Base-by-base conservation (phyloP, 2,113 vertebrate species). In the Semnornis frantzii region DNA sequence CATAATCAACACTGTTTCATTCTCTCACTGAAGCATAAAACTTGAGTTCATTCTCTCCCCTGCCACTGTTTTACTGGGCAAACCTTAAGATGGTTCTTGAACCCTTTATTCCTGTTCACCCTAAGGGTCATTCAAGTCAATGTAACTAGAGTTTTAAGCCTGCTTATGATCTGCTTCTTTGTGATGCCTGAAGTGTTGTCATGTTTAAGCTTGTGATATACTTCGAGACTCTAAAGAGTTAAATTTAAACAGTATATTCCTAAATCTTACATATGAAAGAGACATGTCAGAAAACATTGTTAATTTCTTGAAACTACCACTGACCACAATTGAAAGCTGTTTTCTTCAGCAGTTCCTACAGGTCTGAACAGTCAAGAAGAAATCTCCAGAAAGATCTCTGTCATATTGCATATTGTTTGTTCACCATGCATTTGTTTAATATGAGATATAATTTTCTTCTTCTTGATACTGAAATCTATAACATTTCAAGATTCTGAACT, bases 21-120 rank as follows among this genome's bases (percentile, higher is more conserved):
- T n/a, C n/a, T n/a, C n/a, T n/a, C n/a, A n/a, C n/a, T n/a, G 42
- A 33, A 77, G 37, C 57, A 48, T 14, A 31, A 0, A 0, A 33
- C 10, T 54, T 76, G 44, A 34, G n/a, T 66, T 85, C 76, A 19
- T 30, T 74, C 42, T 85, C 9, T 80, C n/a, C 15, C 11, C 12
- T 55, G 12, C 9, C 65, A 50, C 16, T 31, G 24, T 66, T 86
- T 81, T 58, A 57, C 28, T 44, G 44, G 23, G 6, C 28, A 80
- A 48, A 69, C 6, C 5, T 73, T 65, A 79, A 91, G 33, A 71
- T 2, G 3, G 7, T 8, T 71, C 69, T 78, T 90, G 70, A 62
- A 12, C 58, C 85, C 79, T 79, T 60, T 83, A 48, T 77, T 73
- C 31, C 15, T 37, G 33, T 81, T 80, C 58, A 71, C n/a, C 15